A percentile compares a stretch with the other conserved stretches of the same genome.
These are phyloP conservation scores for Oryctolagus cuniculus DNA, from an alignment of 2,113 vertebrate species.

Conservation along the genomic window mOryCun1.1 NC_091435.1:104401501-104402000, in stretches of 20 bases:
- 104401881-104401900: neutral
- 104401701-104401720: neutral
- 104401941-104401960: neutral
- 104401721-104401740: neutral
- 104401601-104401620: neutral
- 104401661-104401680: neutral
- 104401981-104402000: neutral
- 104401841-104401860: neutral
- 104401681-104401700: neutral
- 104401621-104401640: neutral
- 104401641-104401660: neutral
- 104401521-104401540: neutral
- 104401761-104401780: neutral
- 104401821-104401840: neutral
- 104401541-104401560: neutral
- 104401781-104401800: neutral
- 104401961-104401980: neutral
- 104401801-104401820: neutral
- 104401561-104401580: neutral
- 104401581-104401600: neutral
- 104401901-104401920: neutral
- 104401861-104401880: neutral
- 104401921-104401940: conserved; percentile 5
- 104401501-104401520: neutral
- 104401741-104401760: neutral